A percentile compares a stretch with the other conserved stretches of the same genome.
Evolutionary conservation across 1,140 invertebrate species (phyloP).

Genomic region (Heterodera schachtii): DNA sequence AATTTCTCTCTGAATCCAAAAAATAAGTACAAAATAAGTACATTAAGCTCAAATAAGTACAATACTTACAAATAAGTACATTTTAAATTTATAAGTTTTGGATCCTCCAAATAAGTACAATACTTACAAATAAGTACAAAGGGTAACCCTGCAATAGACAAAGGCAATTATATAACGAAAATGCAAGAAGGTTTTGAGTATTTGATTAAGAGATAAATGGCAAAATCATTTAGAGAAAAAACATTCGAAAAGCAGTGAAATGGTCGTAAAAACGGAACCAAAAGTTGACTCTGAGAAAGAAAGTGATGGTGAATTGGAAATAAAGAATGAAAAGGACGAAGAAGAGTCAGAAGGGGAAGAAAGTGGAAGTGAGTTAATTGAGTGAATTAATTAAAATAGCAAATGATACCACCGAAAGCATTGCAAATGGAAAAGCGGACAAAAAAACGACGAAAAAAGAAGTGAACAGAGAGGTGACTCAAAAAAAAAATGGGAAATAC

Average conservation of each 20-base stretch:
- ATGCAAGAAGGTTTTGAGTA: conserved; percentile 30
- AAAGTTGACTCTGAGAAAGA: conserved; percentile 13
- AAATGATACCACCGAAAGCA: not conserved
- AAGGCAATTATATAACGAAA: conserved; percentile 43
- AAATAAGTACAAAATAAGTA: no score
- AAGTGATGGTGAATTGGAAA: conserved; percentile 28
- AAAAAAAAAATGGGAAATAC: no score
- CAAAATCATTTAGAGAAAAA: no score
- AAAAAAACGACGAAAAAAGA: not conserved
- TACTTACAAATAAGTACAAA: no score
- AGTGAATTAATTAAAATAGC: not conserved
- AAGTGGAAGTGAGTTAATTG: conserved; percentile 16
- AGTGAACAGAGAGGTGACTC: no score
- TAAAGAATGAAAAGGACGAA: conserved; percentile 31
- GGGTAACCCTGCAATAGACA: conserved; percentile 49
- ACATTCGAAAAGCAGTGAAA: no score
- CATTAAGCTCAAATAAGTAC: no score
- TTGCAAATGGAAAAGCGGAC: not conserved
- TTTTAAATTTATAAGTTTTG: no score
- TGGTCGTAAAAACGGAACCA: conserved; percentile 5
- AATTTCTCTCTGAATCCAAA: no score
- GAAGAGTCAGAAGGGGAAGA: conserved; percentile 35
- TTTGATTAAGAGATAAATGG: conserved; percentile 13
- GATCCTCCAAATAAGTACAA: no score
- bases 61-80: no score